Evolutionary conservation across 2,888 invertebrate genomes (phyloP), one percentile per base, ranked within the genome.

Genomic region (Alsophila aescularia): DNA sequence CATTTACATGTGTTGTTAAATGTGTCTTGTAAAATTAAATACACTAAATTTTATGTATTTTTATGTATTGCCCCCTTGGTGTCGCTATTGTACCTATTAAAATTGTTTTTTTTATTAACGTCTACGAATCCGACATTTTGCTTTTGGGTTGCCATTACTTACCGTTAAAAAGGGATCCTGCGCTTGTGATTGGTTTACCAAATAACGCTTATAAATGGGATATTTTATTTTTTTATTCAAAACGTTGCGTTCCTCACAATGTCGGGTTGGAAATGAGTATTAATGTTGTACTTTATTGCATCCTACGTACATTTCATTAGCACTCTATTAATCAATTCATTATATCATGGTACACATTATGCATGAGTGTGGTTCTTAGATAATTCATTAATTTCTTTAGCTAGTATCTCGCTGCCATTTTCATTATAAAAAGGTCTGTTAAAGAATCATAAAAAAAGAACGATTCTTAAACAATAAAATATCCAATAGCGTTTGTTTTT

Each of bases 131-230:
- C 89, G 89, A 90, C 87, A 88, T 90, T n/a, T 87, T 83, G 86
- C 81, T 85, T 83, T 79, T 81, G 85, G 86, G 79, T 85, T 89
- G 90, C 86, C 88, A 86, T 89, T 83, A 82, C 85, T 79, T 78
- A 75, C 67, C 60, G 73, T 56, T 13, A 72, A 68, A 66, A 62
- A 65, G 52, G 60, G 54, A 52, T 62, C 42, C 73, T 74, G 77
- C 82, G 88, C 87, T 86, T 89, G 90, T 91, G 91, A 90, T 90
- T 90, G 91, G 91, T 91, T 90, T 90, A 90, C 88, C 83, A 73
- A 75, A 59, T 83, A 85, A 85, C 70, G 87, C 86, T 87, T 82
- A 60, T 64, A 65, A 72, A 79, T 76, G 76, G 77, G 79, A 79
- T 63, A 50, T 54, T 54, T 52, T 52, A 76, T 64, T 62, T 58